These are phyloP conservation scores for Agrotis exclamationis DNA, from an alignment of 2,888 invertebrate species.

Conservation along the genomic window DNA sequence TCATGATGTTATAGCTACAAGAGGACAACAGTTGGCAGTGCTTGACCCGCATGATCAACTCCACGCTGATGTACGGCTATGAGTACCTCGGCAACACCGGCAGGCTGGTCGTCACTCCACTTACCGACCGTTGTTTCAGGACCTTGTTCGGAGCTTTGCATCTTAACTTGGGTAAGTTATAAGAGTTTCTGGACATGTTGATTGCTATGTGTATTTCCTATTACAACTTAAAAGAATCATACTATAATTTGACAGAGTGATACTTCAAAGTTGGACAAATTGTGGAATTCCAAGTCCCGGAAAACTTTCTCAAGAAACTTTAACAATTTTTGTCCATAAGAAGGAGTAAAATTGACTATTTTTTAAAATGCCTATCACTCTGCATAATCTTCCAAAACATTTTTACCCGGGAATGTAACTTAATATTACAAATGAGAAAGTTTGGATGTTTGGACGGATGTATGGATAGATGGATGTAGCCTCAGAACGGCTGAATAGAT, in stretches of 20 bases:
- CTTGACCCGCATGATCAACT: constrained; percentile 97
- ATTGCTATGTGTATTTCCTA: background rate
- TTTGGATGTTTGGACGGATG: too few relatives aligned
- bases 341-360: too few relatives aligned
- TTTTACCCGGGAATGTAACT: too few relatives aligned
- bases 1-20: constrained; percentile 81
- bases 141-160: constrained; percentile 98
- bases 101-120: constrained; percentile 97
- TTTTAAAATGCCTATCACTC: too few relatives aligned
- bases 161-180: constrained; percentile 93
- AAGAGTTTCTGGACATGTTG: background rate
- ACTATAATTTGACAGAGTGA: too few relatives aligned
- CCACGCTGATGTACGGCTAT: constrained; percentile 96
- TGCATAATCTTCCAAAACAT: too few relatives aligned
- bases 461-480: too few relatives aligned
- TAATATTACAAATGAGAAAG: too few relatives aligned
- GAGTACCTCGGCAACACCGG: constrained; percentile 98
- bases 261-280: too few relatives aligned
- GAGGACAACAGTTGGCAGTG: constrained; percentile 87
- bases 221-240: background rate
- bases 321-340: too few relatives aligned
- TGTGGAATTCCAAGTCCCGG: too few relatives aligned
- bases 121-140: constrained; percentile 98
- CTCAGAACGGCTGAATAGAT: too few relatives aligned
- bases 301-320: background rate